Percentiles rank a stretch among this genome's conserved stretches.
These are phyloP conservation scores for Bucco capensis DNA, from an alignment of 2,113 vertebrate species.

Conservation along the genomic window DNA sequence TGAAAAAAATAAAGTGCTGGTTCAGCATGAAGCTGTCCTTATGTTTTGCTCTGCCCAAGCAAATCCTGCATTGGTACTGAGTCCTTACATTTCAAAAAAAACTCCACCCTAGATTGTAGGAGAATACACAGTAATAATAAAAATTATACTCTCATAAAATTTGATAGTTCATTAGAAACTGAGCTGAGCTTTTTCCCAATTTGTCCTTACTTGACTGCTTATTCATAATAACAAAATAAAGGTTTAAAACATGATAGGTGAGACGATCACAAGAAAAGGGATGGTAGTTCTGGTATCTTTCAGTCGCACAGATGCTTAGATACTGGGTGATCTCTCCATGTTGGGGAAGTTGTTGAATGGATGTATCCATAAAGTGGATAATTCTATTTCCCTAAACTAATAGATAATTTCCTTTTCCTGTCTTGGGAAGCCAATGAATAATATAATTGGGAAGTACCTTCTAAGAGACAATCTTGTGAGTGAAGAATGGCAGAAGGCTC, in stretches of 20 bases:
- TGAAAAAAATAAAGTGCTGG: neutral
- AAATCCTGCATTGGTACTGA: neutral
- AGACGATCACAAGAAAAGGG: neutral
- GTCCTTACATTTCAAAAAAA: neutral
- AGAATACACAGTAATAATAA: neutral
- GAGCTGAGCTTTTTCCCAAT: neutral
- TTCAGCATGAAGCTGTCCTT: neutral
- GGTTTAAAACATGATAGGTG: neutral
- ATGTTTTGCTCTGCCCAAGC: neutral
- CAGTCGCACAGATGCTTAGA: neutral
- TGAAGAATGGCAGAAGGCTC: neutral
- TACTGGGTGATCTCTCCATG: neutral
- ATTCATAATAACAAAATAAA: neutral
- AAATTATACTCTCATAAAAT: neutral
- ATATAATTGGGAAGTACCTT: neutral
- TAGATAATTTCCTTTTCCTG: neutral
- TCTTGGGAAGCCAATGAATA: neutral
- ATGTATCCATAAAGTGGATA: neutral
- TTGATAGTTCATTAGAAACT: neutral
- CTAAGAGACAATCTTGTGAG: neutral
- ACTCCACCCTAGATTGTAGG: neutral
- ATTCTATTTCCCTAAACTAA: conserved; percentile 13
- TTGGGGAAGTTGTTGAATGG: neutral
- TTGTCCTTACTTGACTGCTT: neutral
- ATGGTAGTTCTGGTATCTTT: neutral